These are phyloP conservation scores for Temnothorax rugatulus DNA, from an alignment of 2,888 invertebrate species.

Conservation along the genomic window DNA sequence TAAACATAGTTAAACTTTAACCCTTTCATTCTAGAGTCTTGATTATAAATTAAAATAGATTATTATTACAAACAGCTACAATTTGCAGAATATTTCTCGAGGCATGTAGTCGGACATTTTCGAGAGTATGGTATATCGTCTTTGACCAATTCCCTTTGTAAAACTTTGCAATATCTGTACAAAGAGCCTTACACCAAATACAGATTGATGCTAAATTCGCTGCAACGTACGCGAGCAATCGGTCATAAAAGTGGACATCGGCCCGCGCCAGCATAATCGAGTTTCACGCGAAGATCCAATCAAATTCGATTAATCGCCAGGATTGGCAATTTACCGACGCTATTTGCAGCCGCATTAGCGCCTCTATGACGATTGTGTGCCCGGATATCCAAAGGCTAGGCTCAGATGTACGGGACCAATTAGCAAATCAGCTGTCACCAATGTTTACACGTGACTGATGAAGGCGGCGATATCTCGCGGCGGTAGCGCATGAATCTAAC, in stretches of 20 bases:
- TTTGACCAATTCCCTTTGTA: neutral
- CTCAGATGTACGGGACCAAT: conserved; percentile 75
- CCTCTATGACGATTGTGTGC: conserved; percentile 63
- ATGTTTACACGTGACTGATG: conserved; percentile 77
- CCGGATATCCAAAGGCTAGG: conserved; percentile 64
- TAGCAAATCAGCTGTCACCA: conserved; percentile 77
- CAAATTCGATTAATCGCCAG: conserved; percentile 71
- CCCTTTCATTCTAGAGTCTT: conserved; percentile 3
- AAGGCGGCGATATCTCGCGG: conserved; percentile 73
- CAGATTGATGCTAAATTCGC: neutral
- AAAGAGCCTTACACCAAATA: neutral
- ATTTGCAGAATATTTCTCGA: neutral
- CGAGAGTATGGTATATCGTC: neutral
- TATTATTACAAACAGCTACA: neutral
- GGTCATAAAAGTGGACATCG: conserved; percentile 54
- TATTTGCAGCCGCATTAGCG: conserved; percentile 71
- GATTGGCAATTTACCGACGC: conserved; percentile 73
- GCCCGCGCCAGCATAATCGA: conserved; percentile 58
- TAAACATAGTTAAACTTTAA: conserved; percentile 39
- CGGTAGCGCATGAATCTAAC: conserved; percentile 51
- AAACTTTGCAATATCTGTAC: neutral
- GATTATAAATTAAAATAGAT: conserved; percentile 41
- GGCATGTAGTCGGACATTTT: neutral
- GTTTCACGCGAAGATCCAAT: conserved; percentile 68
- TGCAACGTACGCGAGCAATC: conserved; percentile 35